These are phyloP conservation scores for Arvicanthis niloticus DNA, from an alignment of 2,113 vertebrate genomes.

Conservation along the genomic window DNA sequence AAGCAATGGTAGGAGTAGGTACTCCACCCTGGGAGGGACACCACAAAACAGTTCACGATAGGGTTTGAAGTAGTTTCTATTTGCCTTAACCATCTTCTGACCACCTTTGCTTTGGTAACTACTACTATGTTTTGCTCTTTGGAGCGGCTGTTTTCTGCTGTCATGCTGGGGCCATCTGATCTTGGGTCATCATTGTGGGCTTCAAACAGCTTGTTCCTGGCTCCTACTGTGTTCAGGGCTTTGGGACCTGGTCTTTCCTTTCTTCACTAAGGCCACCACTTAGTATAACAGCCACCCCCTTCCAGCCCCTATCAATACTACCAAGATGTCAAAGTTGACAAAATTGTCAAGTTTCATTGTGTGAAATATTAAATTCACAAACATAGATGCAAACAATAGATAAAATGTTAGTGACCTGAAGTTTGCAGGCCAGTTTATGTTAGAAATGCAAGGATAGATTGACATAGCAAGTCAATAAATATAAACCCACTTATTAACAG, in stretches of 20 bases:
- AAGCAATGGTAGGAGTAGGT: not conserved
- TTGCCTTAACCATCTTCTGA: not conserved
- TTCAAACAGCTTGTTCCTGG: not conserved
- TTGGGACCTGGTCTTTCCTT: not conserved
- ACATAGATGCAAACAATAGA: not conserved
- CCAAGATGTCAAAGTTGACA: not conserved
- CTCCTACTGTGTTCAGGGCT: not conserved
- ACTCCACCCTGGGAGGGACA: not conserved
- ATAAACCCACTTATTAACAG: not conserved
- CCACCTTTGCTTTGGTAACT: not conserved
- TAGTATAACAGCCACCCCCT: not conserved
- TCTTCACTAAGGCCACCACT: not conserved
- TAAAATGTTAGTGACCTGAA: not conserved
- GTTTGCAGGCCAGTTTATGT: not conserved
- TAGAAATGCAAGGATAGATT: not conserved
- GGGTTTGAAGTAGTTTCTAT: not conserved
- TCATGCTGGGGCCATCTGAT: not conserved
- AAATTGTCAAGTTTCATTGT: not conserved
- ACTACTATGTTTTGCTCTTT: not conserved
- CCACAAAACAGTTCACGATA: not conserved
- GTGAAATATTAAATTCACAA: slow-evolving; percentile 2
- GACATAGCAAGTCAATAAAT: not conserved
- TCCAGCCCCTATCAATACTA: not conserved
- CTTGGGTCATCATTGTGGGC: not conserved
- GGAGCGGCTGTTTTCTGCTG: not conserved